A percentile compares a stretch with the other conserved stretches of the same genome.
These are phyloP conservation scores for Oasisia sp. DNA, from an alignment of 2,888 invertebrate species.

Conservation along the genomic window DNA sequence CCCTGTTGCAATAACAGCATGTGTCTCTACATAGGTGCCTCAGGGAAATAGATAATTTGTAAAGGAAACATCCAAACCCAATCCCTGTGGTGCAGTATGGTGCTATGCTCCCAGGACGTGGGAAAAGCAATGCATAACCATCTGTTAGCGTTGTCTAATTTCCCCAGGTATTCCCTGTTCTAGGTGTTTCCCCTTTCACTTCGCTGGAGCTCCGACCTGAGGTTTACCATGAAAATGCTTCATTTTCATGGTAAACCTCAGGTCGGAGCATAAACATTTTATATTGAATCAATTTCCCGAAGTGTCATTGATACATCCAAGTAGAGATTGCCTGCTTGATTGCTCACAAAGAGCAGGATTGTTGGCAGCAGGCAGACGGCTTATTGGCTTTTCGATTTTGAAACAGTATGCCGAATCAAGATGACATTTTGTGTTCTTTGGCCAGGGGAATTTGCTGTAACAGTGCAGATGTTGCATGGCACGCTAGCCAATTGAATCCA, in stretches of 20 bases:
- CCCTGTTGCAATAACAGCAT: neutral
- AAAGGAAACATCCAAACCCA: neutral
- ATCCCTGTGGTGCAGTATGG: neutral
- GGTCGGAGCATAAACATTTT: neutral
- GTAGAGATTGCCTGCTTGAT: neutral
- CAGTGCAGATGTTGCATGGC: neutral
- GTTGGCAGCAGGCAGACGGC: neutral
- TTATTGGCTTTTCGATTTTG: neutral
- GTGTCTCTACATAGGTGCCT: neutral
- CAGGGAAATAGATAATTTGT: neutral
- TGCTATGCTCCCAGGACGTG: neutral
- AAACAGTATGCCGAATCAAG: neutral
- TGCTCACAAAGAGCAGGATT: neutral
- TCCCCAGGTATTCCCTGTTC: neutral
- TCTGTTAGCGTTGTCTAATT: neutral
- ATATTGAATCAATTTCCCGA: neutral
- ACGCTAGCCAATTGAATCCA: neutral
- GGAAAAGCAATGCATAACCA: neutral
- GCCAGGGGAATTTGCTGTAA: neutral
- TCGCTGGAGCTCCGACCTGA: too few relatives aligned
- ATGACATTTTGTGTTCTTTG: constrained; percentile 7
- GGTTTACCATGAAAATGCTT: too few relatives aligned
- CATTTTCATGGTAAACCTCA: neutral
- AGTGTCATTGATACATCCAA: neutral
- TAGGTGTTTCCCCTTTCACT: neutral